phyloP scores from a whole-genome alignment of 30 jellyfish, hydroid and myxozoan genomes.

The Morbakka virulenta region DNA sequence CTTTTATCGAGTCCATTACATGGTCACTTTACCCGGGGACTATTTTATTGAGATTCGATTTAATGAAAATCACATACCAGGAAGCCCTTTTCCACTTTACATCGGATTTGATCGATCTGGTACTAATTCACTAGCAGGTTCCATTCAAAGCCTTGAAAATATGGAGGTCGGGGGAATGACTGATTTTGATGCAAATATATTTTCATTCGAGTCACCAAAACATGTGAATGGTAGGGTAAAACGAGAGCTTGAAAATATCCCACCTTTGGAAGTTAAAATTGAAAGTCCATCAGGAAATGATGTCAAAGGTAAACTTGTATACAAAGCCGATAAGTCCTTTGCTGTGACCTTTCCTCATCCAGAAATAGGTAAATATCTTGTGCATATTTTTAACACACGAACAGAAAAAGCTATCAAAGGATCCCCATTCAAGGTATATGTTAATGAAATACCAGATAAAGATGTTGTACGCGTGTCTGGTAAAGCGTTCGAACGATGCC shows the following conservation, averaged over 20 bases:
- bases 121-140: no score
- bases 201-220: conserved; percentile 3
- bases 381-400: conserved; percentile 43
- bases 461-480: conserved; percentile 65
- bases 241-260: conserved; percentile 1
- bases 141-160: no score
- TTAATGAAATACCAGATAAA: conserved; percentile 35
- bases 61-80: conserved; percentile 76
- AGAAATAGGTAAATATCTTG: conserved; percentile 67
- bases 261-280: conserved; percentile 45
- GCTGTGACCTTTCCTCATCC: conserved; percentile 71
- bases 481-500: conserved; percentile 54
- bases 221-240: neutral
- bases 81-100: conserved; percentile 74
- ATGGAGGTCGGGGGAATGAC: conserved; percentile 15
- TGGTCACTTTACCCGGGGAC: conserved; percentile 83
- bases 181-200: conserved; percentile 23
- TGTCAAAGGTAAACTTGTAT: conserved; percentile 34
- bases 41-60: conserved; percentile 70
- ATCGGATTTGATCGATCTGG: no score
- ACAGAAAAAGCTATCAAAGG: conserved; percentile 60
- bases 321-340: conserved; percentile 47
- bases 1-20: conserved; percentile 63
- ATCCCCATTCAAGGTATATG: conserved; percentile 72
- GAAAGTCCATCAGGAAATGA: conserved; percentile 69